Evolutionary conservation across 2,888 invertebrate genomes (phyloP).

Genomic region (Tanypteryx hageni): DNA sequence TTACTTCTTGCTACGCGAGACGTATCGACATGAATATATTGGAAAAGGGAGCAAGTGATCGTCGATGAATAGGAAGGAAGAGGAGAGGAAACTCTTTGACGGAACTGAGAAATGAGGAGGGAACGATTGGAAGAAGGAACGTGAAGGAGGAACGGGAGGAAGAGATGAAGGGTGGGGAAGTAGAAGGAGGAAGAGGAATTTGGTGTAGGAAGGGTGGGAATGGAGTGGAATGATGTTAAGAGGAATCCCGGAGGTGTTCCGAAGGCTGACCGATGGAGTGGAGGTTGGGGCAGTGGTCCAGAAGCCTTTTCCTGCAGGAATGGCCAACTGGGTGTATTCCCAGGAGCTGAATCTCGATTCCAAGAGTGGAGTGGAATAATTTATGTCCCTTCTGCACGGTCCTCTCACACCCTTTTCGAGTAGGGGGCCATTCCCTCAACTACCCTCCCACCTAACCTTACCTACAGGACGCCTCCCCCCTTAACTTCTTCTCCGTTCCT

Average conservation of each 20-base stretch:
- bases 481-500: not conserved
- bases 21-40: not conserved
- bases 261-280: constrained; percentile 26
- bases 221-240: not conserved
- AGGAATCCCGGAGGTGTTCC: constrained; percentile 34
- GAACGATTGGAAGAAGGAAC: not conserved
- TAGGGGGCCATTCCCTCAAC: not conserved
- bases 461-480: not conserved
- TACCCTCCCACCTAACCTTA: not conserved
- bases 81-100: not conserved
- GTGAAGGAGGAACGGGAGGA: not conserved
- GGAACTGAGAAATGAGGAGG: not conserved
- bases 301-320: constrained; percentile 63
- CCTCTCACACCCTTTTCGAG: constrained; percentile 36
- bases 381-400: constrained; percentile 36
- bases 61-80: no score
- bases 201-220: not conserved
- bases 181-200: not conserved
- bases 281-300: constrained; percentile 34
- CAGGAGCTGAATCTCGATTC: constrained; percentile 62
- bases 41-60: not conserved
- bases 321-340: constrained; percentile 63
- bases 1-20: not conserved
- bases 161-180: not conserved
- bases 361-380: constrained; percentile 56